A percentile compares a stretch with the other conserved stretches of the same genome.
Conservation (phyloP, 2,113 vertebrate genomes). For the Arenaria interpres region DNA sequence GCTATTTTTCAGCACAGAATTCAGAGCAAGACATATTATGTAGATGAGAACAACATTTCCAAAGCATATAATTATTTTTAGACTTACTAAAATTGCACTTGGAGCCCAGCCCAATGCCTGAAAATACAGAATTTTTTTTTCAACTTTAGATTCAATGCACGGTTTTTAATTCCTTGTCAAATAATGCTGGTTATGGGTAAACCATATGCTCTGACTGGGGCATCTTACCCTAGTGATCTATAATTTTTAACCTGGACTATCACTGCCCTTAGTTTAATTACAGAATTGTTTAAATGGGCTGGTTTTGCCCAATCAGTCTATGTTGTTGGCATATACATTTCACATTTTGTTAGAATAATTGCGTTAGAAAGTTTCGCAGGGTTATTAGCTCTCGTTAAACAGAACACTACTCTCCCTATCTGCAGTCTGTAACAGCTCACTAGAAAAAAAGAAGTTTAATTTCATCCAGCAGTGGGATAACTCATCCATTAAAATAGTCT, state of each 20-base stretch:
- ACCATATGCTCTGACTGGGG: not conserved
- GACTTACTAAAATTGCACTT: not conserved
- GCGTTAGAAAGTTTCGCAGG: not conserved
- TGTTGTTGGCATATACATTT: not conserved
- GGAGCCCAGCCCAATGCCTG: not conserved
- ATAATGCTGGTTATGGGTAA: not conserved
- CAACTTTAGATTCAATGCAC: not conserved
- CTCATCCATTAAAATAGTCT: not conserved
- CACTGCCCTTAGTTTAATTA: not conserved
- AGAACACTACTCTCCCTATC: not conserved
- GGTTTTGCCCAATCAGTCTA: not conserved
- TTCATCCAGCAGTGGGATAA: not conserved
- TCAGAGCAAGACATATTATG: not conserved
- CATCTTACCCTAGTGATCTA: not conserved
- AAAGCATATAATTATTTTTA: not conserved
- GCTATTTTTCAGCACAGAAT: not conserved
- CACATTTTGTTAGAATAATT: not conserved
- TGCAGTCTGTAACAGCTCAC: not conserved
- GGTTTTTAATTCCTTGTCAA: not conserved
- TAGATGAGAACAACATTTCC: not conserved
- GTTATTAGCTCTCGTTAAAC: not conserved
- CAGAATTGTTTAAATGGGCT: not conserved
- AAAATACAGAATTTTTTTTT: not conserved
- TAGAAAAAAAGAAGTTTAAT: not conserved
- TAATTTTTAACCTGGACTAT: not conserved